Evolutionary conservation across 2,113 vertebrate species (phyloP).

Genomic region (Cyrtonyx montezumae): DNA sequence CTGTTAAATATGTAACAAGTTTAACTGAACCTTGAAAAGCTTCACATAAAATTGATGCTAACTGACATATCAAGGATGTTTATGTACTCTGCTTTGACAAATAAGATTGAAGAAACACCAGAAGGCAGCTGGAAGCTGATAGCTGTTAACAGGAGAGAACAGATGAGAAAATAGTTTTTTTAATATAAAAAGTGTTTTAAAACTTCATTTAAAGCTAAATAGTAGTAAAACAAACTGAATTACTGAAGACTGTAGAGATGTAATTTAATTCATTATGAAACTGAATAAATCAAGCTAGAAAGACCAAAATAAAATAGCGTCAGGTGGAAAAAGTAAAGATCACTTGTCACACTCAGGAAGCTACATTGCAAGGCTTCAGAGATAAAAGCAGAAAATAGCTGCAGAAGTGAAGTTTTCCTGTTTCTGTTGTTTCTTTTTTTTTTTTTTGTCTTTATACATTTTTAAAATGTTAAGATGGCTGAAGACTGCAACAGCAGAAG

Average conservation of each 20-base stretch:
- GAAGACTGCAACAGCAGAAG: not conserved
- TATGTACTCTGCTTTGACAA: not conserved
- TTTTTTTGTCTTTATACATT: not conserved
- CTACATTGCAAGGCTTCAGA: not conserved
- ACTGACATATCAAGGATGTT: constrained; percentile 8
- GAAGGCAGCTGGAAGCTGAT: not conserved
- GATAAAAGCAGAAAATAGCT: not conserved
- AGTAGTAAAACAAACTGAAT: not conserved
- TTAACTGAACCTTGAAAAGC: not conserved
- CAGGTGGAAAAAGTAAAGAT: not conserved
- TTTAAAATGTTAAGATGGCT: not conserved
- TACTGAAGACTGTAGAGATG: not conserved
- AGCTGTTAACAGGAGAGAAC: not conserved
- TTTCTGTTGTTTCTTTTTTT: too few relatives aligned
- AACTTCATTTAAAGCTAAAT: not conserved
- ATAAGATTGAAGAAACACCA: not conserved
- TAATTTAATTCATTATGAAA: not conserved
- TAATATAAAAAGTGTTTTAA: not conserved
- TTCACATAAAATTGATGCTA: not conserved
- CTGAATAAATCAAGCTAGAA: not conserved
- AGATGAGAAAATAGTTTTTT: not conserved
- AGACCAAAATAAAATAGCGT: not conserved
- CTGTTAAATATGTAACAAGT: not conserved
- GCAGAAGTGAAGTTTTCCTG: too few relatives aligned
- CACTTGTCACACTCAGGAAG: not conserved